These are phyloP conservation scores for Cathartes aura DNA, from an alignment of 2,113 vertebrate species.

Conservation along the genomic window DNA sequence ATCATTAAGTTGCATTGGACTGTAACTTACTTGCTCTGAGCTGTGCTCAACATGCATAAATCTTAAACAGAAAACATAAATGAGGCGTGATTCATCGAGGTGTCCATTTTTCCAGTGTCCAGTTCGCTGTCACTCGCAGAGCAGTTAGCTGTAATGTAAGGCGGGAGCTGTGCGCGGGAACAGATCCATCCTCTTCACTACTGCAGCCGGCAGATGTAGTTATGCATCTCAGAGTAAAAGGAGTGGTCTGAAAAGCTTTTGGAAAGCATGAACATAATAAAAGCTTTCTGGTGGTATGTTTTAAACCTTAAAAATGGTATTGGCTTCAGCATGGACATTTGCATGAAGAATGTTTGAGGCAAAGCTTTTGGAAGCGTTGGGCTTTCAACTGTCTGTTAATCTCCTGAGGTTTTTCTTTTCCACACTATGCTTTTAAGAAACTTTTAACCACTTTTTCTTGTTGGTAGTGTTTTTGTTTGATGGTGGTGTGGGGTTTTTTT, in stretches of 20 bases:
- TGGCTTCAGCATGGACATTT: not conserved
- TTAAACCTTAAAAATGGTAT: not conserved
- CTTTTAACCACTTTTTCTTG: not conserved
- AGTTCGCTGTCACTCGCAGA: not conserved
- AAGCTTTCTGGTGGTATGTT: not conserved
- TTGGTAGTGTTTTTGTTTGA: accelerated
- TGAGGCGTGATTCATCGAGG: not conserved
- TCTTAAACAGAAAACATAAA: not conserved
- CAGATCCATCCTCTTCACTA: not conserved
- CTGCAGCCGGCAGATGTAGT: accelerated
- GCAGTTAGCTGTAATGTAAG: not conserved
- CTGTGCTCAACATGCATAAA: not conserved
- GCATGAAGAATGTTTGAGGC: not conserved
- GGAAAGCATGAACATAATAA: not conserved
- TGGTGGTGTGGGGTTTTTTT: not conserved
- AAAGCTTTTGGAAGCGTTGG: not conserved
- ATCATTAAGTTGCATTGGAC: not conserved
- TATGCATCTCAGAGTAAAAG: not conserved
- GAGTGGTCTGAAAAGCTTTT: not conserved
- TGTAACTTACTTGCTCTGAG: not conserved
- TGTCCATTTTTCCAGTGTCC: not conserved
- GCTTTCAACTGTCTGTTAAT: not conserved
- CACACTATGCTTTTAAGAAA: not conserved
- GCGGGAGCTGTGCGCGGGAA: accelerated
- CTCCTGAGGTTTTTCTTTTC: not conserved